Evolutionary conservation across 2,797 vertebrate genomes (phyloP).

Genomic region (Scomberomorus guttatus): DNA sequence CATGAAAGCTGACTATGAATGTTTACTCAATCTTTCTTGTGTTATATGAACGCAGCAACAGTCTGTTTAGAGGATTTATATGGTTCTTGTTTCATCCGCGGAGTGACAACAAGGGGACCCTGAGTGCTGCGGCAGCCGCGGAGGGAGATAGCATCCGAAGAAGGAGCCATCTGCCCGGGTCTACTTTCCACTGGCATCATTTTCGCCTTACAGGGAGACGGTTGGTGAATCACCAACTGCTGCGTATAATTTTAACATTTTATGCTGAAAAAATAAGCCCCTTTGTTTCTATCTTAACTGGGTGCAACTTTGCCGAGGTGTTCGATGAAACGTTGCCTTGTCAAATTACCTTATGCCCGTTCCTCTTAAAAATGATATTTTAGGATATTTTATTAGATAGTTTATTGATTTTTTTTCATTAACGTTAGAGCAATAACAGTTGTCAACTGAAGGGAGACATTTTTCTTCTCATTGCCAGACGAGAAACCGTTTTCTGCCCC

Average conservation of each 20-base stretch:
- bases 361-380: slow-evolving; percentile 22
- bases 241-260: slow-evolving; percentile 34
- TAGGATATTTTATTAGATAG: slow-evolving; percentile 14
- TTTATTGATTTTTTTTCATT: slow-evolving; percentile 15
- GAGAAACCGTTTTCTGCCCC: slow-evolving; percentile 1
- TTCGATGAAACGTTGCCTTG: slow-evolving; percentile 37
- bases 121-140: slow-evolving; percentile 70
- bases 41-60: neutral
- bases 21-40: neutral
- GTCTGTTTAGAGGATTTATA: neutral
- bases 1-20: neutral
- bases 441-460: slow-evolving; percentile 39
- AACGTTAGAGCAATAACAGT: slow-evolving; percentile 20
- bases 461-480: slow-evolving; percentile 17
- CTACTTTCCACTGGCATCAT: slow-evolving; percentile 76
- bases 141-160: slow-evolving; percentile 74
- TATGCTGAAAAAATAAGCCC: neutral
- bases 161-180: slow-evolving; percentile 53
- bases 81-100: slow-evolving; percentile 56
- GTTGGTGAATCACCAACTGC: slow-evolving; percentile 41
- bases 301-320: slow-evolving; percentile 37
- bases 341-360: slow-evolving; percentile 22
- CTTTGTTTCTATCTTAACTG: slow-evolving; percentile 25
- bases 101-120: slow-evolving; percentile 38
- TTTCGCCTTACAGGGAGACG: slow-evolving; percentile 45